A percentile compares a stretch with the other conserved stretches of the same genome.
Conservation (phyloP, 2,113 vertebrate species). For the Pyxicephalus adspersus region DNA sequence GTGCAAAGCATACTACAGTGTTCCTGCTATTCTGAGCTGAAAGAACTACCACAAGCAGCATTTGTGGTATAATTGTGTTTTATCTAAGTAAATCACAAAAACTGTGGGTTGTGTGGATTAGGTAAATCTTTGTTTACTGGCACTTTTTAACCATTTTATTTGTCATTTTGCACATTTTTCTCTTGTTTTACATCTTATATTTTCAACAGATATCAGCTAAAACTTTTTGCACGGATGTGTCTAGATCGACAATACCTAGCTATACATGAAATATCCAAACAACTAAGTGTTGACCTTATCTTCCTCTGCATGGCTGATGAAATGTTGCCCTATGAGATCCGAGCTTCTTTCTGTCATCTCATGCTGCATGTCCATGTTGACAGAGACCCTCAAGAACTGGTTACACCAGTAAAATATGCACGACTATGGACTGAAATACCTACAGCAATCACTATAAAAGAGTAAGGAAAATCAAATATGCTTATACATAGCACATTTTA, state of each 20-base stretch:
- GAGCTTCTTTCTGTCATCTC: conserved; percentile 96
- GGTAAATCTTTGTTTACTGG: too few relatives aligned
- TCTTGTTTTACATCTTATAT: not conserved
- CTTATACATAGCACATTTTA: too few relatives aligned
- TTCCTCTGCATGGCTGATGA: conserved; percentile 98
- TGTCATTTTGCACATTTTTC: not conserved
- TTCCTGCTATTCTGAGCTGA: too few relatives aligned
- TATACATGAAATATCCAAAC: conserved; percentile 96
- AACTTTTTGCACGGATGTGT: conserved; percentile 97
- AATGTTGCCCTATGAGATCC: conserved; percentile 90
- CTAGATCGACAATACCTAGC: conserved; percentile 96
- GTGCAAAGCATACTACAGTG: too few relatives aligned
- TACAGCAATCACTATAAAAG: conserved; percentile 94
- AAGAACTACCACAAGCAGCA: too few relatives aligned
- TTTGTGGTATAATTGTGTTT: too few relatives aligned
- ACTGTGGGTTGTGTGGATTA: too few relatives aligned
- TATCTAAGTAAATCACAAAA: too few relatives aligned
- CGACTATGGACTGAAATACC: conserved; percentile 97
- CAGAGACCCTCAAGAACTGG: conserved; percentile 94
- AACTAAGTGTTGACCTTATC: conserved; percentile 94
- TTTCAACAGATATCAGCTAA: conserved; percentile 89
- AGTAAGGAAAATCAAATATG: conserved; percentile 71
- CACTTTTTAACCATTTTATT: too few relatives aligned
- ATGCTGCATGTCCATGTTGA: conserved; percentile 97
- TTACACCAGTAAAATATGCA: conserved; percentile 94